Evolutionary conservation across 2,888 invertebrate species (phyloP), one percentile per base, ranked within the genome.

Genomic region (Caenorhabditis sinica): DNA sequence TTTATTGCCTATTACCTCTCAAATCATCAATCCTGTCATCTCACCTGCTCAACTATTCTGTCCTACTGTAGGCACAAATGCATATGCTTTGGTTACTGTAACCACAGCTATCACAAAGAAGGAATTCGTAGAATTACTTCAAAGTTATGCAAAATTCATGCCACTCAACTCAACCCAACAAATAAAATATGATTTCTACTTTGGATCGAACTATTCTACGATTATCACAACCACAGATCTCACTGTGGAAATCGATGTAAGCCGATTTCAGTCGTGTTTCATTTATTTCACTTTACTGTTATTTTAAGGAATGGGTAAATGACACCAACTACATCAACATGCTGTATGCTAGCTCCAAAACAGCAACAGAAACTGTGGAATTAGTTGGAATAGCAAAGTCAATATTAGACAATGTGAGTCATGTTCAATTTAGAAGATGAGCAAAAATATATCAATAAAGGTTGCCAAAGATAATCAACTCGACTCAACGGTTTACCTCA

Each of bases 51-150:
- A 75, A 63, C 33, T 86, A 36, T 73, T 60, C 36, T 88, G 87
- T 73, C 87, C 88, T 11, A 88, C 88, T 13, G 56, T 85, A 33
- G 88, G 88, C 6, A 86, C 87, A 3, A 72, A 84, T 43, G 81
- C 88, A 17, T 87, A 79, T 66, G 73, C 86, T 60, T 51, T 88
- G 17, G 82, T 85, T n/a, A 87, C 88, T n/a, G 77, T 87, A 20
- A 61, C 85, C 13, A 43, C 76, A 1, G 60, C 60, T 6, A 45
- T 85, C 11, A 83, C 80, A 51, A 23, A 82, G 0, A 20, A 60
- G 30, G 82, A 76, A 17, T 87, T 87, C 53, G 81, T 71, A 17
- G 66, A 51, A 0, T 40, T 86, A 23, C 66, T 88, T 13, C 43
- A 79, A 23, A 81, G 77, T 51, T 88, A 88, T 58, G 81, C 75